Evolutionary conservation across 1,140 invertebrate genomes (phyloP).

Genomic region (Drosophila varians): DNA sequence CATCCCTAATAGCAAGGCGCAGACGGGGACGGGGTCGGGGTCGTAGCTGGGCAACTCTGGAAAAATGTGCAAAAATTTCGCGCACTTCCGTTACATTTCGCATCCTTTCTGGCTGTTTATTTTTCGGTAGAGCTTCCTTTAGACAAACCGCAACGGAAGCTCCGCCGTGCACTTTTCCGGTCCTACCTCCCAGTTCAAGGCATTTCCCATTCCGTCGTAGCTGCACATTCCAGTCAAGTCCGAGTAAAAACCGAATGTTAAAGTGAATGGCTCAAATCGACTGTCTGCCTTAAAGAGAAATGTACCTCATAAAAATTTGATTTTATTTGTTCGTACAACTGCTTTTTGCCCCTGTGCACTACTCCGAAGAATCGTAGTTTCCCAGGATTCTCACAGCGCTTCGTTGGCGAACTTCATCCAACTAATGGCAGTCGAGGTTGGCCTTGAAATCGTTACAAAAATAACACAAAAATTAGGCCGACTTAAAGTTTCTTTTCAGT

Average conservation of each 20-base stretch:
- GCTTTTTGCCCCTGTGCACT: background rate
- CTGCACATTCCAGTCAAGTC: background rate
- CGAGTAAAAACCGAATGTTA: slow-evolving; percentile 55
- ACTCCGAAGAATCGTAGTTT: background rate
- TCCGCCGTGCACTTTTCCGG: slow-evolving; percentile 28
- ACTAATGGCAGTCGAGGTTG: too few species aligned
- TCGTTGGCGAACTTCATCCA: background rate
- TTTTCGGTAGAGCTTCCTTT: slow-evolving; percentile 64
- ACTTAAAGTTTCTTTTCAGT: too few species aligned
- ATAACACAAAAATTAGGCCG: too few species aligned
- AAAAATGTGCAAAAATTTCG: slow-evolving; percentile 74
- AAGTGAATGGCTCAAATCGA: slow-evolving; percentile 55
- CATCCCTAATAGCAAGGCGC: background rate
- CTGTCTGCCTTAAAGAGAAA: slow-evolving; percentile 29
- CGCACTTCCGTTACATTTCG: slow-evolving; percentile 76
- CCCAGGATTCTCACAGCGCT: background rate
- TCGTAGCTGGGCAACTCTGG: background rate
- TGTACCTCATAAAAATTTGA: slow-evolving; percentile 55
- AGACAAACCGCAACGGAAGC: slow-evolving; percentile 74
- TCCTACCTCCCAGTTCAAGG: slow-evolving; percentile 2
- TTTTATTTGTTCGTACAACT: slow-evolving; percentile 18
- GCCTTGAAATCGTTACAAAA: background rate
- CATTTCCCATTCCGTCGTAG: slow-evolving; percentile 5
- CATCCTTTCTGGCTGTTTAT: slow-evolving; percentile 69
- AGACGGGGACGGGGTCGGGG: background rate